These are phyloP conservation scores for Sebastes iracundus DNA, from an alignment of 2,797 vertebrate genomes.

Conservation along the genomic window DNA sequence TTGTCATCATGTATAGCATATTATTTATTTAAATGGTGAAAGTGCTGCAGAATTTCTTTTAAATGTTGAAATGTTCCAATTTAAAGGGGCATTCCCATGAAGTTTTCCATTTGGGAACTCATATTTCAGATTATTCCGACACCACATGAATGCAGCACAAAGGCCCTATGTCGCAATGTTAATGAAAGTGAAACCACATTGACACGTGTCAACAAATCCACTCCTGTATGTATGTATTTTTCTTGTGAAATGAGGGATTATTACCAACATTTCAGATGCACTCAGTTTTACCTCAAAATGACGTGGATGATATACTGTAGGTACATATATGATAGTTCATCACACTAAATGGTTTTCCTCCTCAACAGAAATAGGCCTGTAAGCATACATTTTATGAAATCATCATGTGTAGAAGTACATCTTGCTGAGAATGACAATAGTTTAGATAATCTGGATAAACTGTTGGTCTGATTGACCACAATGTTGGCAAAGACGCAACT, in stretches of 20 bases:
- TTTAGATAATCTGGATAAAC: neutral
- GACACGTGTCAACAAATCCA: too few relatives aligned
- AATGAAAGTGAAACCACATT: too few relatives aligned
- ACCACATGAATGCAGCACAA: too few relatives aligned
- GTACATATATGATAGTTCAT: neutral
- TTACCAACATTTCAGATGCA: neutral
- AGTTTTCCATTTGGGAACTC: fast-evolving
- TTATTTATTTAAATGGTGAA: too few relatives aligned
- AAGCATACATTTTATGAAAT: neutral
- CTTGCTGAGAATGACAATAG: neutral
- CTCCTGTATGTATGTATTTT: neutral
- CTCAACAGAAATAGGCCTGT: neutral
- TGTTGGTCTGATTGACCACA: neutral
- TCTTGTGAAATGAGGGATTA: neutral
- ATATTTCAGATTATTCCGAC: too few relatives aligned
- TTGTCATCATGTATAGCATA: too few relatives aligned
- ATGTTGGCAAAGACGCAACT: neutral
- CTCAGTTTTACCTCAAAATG: neutral
- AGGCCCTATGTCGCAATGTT: fast-evolving
- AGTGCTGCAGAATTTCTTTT: too few relatives aligned
- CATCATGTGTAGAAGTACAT: neutral
- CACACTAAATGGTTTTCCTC: neutral
- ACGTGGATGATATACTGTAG: neutral
- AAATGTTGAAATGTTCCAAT: too few relatives aligned
- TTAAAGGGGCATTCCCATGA: too few relatives aligned